These are phyloP conservation scores for Ascidia mentula DNA, from an alignment of 23 tunicate genomes.

Conservation along the genomic window DNA sequence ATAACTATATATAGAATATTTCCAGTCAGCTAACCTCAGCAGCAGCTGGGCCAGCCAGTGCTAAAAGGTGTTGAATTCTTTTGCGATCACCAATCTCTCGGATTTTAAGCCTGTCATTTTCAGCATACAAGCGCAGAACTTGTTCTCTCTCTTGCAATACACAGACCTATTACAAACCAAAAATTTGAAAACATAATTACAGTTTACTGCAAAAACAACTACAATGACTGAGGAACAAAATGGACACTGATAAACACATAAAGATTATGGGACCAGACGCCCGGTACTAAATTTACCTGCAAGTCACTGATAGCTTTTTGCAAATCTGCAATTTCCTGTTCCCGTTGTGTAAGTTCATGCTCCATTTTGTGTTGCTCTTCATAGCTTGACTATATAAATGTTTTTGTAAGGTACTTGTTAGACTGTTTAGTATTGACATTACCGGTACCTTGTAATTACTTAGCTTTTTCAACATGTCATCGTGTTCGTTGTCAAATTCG, in stretches of 20 bases:
- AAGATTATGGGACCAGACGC: too few species aligned
- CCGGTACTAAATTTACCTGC: conserved; percentile 51
- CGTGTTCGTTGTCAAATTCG: conserved; percentile 87
- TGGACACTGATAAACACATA: too few species aligned
- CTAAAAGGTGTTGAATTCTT: conserved; percentile 88
- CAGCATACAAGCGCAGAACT: conserved; percentile 88
- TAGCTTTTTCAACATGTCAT: conserved; percentile 57
- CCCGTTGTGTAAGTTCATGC: conserved; percentile 78
- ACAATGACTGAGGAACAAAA: not conserved
- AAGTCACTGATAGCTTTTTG: conserved; percentile 98
- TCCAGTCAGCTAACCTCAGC: conserved; percentile 86
- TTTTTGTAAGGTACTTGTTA: not conserved
- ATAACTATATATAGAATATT: too few species aligned
- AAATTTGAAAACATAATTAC: too few species aligned
- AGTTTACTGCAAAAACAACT: not conserved
- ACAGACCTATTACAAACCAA: conserved; percentile 56
- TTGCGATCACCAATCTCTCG: conserved; percentile 93
- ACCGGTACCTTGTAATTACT: conserved; percentile 50
- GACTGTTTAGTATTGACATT: too few species aligned
- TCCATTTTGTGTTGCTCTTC: conserved; percentile 93
- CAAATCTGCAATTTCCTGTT: conserved; percentile 90
- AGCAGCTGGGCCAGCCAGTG: conserved; percentile 96
- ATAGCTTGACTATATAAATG: conserved; percentile 25
- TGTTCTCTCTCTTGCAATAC: conserved; percentile 94
- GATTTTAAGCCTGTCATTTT: conserved; percentile 90